Conservation (phyloP, 2,797 vertebrate species). For the Lutra lutra region DNA sequence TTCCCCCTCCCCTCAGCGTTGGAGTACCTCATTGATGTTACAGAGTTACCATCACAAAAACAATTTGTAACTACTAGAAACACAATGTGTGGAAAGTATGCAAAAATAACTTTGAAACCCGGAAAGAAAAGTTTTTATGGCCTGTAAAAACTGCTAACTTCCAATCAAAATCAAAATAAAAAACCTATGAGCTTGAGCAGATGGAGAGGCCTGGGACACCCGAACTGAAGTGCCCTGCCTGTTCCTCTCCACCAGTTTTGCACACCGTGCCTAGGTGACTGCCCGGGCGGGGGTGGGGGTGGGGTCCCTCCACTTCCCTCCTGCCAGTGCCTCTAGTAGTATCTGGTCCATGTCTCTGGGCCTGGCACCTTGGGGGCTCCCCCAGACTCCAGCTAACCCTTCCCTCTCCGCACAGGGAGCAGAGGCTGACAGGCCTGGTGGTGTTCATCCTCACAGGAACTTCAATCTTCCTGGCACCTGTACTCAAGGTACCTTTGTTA, state of each 20-base stretch:
- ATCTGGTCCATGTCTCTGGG: not conserved
- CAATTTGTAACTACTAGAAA: constrained; percentile 27
- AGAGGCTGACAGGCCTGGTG: constrained; percentile 87
- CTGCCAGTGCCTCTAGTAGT: not conserved
- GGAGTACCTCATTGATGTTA: not conserved
- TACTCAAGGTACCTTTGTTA: constrained; percentile 87
- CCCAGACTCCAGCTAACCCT: not conserved
- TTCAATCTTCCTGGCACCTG: constrained; percentile 88
- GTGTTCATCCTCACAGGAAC: constrained; percentile 88
- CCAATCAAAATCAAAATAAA: constrained; percentile 11
- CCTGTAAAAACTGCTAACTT: constrained; percentile 34
- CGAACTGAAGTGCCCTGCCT: not conserved
- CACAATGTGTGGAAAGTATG: not conserved
- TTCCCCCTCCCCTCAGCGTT: not conserved
- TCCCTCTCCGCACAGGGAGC: constrained; percentile 83
- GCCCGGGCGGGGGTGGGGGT: rapidly evolving
- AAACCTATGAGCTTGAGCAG: not conserved
- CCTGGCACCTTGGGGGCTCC: not conserved
- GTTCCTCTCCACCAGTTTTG: not conserved
- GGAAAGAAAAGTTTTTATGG: constrained; percentile 41
- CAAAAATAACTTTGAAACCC: not conserved
- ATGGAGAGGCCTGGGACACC: not conserved
- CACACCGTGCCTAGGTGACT: not conserved
- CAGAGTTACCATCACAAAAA: constrained; percentile 21
- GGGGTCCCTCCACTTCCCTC: not conserved